Conservation (phyloP, 2,113 vertebrate species). For the Rhinolophus ferrumequinum region DNA sequence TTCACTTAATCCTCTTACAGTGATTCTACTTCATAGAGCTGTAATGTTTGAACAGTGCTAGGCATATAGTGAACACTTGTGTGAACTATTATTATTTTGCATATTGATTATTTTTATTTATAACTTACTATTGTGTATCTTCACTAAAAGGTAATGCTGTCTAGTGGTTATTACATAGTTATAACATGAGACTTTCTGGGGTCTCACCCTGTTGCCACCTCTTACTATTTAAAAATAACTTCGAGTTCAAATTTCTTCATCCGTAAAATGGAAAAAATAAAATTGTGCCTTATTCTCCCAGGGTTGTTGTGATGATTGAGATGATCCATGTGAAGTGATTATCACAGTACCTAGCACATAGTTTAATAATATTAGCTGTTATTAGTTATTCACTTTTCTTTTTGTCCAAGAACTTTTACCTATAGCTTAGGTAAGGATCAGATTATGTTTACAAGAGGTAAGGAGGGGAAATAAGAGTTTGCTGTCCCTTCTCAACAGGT, state of each 20-base stretch:
- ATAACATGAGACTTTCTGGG: not conserved
- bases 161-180: not conserved
- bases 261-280: slow-evolving; percentile 13
- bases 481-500: not conserved
- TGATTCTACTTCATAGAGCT: not conserved
- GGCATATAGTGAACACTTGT: not conserved
- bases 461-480: not conserved
- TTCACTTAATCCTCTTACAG: not conserved
- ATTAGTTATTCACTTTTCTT: not conserved
- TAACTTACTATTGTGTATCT: not conserved
- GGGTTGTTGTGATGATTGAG: not conserved
- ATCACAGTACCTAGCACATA: not conserved
- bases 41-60: not conserved
- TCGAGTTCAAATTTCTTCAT: slow-evolving; percentile 5
- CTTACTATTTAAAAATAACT: slow-evolving; percentile 41
- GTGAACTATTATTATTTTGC: not conserved
- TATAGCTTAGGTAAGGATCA: slow-evolving; percentile 14
- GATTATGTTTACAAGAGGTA: not conserved
- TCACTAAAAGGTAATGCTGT: not conserved
- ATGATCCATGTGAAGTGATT: not conserved
- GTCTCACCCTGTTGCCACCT: not conserved
- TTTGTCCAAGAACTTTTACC: not conserved
- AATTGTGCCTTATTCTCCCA: not conserved
- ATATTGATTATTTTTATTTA: not conserved
- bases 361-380: slow-evolving; percentile 18